A percentile compares a stretch with the other conserved stretches of the same genome.
Conservation (phyloP, 2,797 vertebrate genomes). For the Chanos chanos region DNA sequence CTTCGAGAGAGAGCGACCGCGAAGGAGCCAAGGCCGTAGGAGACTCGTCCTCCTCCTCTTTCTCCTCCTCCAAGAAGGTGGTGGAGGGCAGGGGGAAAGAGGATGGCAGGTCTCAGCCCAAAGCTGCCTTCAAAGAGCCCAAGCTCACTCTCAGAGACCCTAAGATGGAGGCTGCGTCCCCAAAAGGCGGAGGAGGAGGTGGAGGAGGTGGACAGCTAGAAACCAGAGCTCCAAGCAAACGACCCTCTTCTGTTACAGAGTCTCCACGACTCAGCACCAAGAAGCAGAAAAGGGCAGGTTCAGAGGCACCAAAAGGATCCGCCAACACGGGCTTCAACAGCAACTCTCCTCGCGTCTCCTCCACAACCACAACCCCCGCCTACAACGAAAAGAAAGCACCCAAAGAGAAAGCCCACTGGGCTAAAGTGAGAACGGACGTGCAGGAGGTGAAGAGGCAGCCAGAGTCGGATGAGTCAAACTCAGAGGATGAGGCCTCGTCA, state of each 20-base stretch:
- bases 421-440: constrained; percentile 79
- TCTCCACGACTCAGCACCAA: constrained; percentile 90
- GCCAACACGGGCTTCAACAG: constrained; percentile 60
- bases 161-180: constrained; percentile 88
- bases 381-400: constrained; percentile 84
- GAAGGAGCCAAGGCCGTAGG: constrained; percentile 80
- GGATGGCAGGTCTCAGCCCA: constrained; percentile 83
- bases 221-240: constrained; percentile 83
- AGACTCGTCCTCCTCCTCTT: constrained; percentile 56
- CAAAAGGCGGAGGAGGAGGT: constrained; percentile 81
- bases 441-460: constrained; percentile 80
- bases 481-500: constrained; percentile 90
- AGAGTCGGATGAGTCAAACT: constrained; percentile 90
- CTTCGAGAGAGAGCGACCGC: constrained; percentile 79
- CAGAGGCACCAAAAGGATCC: constrained; percentile 77
- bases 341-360: constrained; percentile 79
- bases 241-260: constrained; percentile 79
- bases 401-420: constrained; percentile 85
- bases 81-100: constrained; percentile 87
- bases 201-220: constrained; percentile 62
- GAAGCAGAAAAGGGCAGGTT: constrained; percentile 90
- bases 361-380: constrained; percentile 54
- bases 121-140: constrained; percentile 95
- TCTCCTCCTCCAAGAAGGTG: constrained; percentile 78
- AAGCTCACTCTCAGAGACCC: constrained; percentile 91